These are phyloP conservation scores for Cygnus atratus DNA, from an alignment of 2,113 vertebrate species.

Conservation along the genomic window DNA sequence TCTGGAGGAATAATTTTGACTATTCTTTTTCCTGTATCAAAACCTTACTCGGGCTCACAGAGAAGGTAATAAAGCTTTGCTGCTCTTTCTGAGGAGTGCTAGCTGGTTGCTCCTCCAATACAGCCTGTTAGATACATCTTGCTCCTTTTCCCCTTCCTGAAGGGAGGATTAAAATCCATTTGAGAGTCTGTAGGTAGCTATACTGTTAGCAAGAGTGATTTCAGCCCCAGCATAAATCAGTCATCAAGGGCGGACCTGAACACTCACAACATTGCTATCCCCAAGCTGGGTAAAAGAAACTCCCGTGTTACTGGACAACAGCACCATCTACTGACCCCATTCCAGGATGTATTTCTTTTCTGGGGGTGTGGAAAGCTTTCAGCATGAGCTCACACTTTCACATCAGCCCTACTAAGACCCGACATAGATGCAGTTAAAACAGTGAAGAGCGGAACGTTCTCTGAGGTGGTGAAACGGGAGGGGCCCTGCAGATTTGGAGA, in stretches of 20 bases:
- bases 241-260: neutral
- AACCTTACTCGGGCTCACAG: neutral
- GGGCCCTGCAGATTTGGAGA: neutral
- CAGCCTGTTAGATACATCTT: neutral
- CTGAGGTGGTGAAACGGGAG: neutral
- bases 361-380: neutral
- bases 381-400: neutral
- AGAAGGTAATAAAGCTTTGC: neutral
- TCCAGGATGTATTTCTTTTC: neutral
- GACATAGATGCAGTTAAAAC: neutral
- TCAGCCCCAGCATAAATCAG: neutral
- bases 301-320: neutral
- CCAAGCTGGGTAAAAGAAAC: neutral
- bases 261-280: neutral
- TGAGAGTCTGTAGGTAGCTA: neutral
- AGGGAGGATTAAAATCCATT: neutral
- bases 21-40: neutral
- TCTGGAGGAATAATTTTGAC: neutral
- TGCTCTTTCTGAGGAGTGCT: neutral
- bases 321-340: constrained; percentile 12
- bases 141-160: neutral
- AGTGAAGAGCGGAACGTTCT: neutral
- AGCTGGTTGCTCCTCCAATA: neutral
- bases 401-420: neutral
- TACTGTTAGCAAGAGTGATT: neutral